Evolutionary conservation across 2,888 invertebrate genomes (phyloP).

Genomic region (Abrostola triplasia): DNA sequence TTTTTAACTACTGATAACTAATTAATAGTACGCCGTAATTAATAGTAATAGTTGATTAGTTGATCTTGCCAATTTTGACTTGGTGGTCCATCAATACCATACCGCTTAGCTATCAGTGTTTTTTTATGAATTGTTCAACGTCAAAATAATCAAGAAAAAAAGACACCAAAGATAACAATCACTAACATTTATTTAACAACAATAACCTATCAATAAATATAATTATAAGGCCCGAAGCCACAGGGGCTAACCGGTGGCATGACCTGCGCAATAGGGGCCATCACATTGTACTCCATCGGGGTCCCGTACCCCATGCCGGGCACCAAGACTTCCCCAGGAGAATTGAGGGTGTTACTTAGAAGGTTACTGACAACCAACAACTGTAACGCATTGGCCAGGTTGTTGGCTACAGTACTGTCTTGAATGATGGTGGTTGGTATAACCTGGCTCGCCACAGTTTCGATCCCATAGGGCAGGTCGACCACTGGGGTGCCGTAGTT

Average conservation of each 20-base stretch:
- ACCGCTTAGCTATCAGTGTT: too few species aligned
- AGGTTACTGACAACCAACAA: constrained; percentile 78
- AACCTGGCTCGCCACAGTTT: constrained; percentile 53
- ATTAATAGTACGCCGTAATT: too few species aligned
- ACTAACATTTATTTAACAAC: constrained; percentile 18
- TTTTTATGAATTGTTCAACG: too few species aligned
- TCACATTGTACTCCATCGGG: constrained; percentile 48
- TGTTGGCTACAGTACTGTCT: constrained; percentile 78
- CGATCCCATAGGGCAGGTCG: constrained; percentile 53
- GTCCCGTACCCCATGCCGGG: constrained; percentile 38
- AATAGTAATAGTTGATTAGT: too few species aligned
- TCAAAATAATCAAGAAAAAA: background rate
- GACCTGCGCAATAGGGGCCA: constrained; percentile 31
- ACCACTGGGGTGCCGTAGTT: constrained; percentile 43
- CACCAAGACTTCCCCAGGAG: constrained; percentile 53
- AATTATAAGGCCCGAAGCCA: constrained; percentile 53
- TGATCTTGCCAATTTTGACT: too few species aligned
- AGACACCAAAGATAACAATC: constrained; percentile 1
- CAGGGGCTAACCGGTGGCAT: constrained; percentile 29
- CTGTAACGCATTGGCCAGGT: constrained; percentile 77
- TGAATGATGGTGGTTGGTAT: constrained; percentile 69
- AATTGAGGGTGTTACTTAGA: constrained; percentile 72
- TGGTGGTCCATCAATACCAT: too few species aligned
- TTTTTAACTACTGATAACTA: too few species aligned
- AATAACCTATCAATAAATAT: constrained; percentile 53